Percentiles rank a stretch among this genome's conserved stretches.
Conservation (phyloP, 2,888 invertebrate species). For the Phyllotreta striolata region DNA sequence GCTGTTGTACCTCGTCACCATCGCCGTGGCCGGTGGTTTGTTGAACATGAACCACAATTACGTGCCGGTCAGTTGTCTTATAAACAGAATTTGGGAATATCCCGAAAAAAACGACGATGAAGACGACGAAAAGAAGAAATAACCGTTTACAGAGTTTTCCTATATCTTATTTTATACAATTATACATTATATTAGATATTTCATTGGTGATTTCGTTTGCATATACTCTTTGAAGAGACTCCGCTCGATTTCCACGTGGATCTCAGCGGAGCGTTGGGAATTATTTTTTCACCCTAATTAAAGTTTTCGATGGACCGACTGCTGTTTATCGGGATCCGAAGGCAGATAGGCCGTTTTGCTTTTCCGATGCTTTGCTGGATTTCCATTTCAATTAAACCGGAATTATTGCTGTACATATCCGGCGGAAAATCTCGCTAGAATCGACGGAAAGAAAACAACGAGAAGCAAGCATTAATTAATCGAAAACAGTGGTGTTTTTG, state of each 20-base stretch:
- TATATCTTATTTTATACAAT: too few species aligned
- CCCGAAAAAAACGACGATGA: too few species aligned
- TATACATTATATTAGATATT: too few species aligned
- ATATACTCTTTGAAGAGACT: too few species aligned
- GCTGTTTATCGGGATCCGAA: neutral
- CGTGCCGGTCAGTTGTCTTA: conserved; percentile 76
- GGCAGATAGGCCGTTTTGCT: conserved; percentile 13
- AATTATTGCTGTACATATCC: conserved; percentile 4
- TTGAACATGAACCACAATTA: conserved; percentile 84
- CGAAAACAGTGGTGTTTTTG: neutral
- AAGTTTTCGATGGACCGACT: too few species aligned
- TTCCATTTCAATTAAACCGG: conserved; percentile 14
- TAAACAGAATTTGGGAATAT: conserved; percentile 74
- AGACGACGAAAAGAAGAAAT: too few species aligned
- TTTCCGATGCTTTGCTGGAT: conserved; percentile 9
- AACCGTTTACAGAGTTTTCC: too few species aligned
- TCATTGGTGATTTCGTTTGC: too few species aligned
- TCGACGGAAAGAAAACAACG: neutral
- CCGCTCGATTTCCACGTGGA: too few species aligned
- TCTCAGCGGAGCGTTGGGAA: too few species aligned
- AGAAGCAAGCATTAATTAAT: neutral
- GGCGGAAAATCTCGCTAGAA: too few species aligned
- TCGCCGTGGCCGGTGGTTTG: conserved; percentile 78
- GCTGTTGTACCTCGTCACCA: conserved; percentile 72
- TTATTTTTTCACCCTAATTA: too few species aligned